Percentiles rank a stretch among this genome's conserved stretches.
Evolutionary conservation across 1,140 invertebrate genomes (phyloP).

Genomic region (Maconellicoccus hirsutus): DNA sequence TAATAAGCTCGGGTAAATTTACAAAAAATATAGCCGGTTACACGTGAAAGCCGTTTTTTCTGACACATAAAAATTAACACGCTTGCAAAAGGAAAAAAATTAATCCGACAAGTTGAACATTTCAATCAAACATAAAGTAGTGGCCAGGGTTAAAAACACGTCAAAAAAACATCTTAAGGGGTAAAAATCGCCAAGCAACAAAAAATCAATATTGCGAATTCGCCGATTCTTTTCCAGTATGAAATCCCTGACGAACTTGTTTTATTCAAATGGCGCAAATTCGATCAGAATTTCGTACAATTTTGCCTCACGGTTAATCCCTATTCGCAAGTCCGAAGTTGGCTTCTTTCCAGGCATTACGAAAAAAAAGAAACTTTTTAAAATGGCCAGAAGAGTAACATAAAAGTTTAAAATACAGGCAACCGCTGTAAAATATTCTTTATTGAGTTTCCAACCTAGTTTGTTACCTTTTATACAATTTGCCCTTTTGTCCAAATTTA

Average conservation of each 20-base stretch:
- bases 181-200: background rate
- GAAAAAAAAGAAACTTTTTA: slow-evolving; percentile 1
- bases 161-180: background rate
- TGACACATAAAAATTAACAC: too few relatives aligned
- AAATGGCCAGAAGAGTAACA: background rate
- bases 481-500: background rate
- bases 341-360: background rate
- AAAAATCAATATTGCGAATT: background rate
- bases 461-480: background rate
- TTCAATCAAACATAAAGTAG: too few relatives aligned
- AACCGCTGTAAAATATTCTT: background rate
- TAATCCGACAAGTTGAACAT: too few relatives aligned
- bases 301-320: background rate
- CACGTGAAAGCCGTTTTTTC: too few relatives aligned
- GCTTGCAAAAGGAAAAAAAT: too few relatives aligned
- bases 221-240: background rate
- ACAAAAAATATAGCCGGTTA: too few relatives aligned
- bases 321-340: background rate
- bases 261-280: background rate
- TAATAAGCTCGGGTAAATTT: too few relatives aligned
- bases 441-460: background rate
- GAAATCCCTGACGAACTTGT: background rate
- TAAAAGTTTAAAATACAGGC: background rate
- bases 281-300: background rate
- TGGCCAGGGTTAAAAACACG: background rate